phyloP scores from a whole-genome alignment of 2,888 invertebrate genomes.

The Dioctria rufipes region DNA sequence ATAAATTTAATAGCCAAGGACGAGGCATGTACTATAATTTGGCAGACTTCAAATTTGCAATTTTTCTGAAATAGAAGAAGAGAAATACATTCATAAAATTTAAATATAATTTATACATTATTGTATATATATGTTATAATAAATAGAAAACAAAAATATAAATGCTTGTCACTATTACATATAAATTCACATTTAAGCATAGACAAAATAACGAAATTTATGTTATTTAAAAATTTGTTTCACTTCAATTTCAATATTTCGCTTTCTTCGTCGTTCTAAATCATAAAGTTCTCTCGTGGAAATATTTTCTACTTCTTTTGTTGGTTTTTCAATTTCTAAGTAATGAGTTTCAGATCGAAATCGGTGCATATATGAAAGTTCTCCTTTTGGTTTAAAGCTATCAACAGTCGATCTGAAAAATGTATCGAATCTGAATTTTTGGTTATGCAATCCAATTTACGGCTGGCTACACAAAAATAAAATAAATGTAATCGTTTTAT shows the following conservation, averaged over 20 bases:
- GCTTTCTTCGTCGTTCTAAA: conserved; percentile 62
- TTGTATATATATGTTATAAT: background rate
- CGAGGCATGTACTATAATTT: conserved; percentile 10
- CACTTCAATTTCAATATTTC: conserved; percentile 64
- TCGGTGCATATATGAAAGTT: background rate
- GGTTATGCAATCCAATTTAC: background rate
- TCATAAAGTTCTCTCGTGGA: conserved; percentile 32
- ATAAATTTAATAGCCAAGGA: background rate
- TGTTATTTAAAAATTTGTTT: conserved; percentile 61
- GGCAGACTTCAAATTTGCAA: conserved; percentile 13
- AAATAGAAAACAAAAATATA: background rate
- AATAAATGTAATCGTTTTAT: too few relatives aligned
- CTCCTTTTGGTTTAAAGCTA: background rate
- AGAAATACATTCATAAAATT: conserved; percentile 8
- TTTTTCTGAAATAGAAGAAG: conserved; percentile 34
- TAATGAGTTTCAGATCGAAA: background rate
- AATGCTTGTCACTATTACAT: background rate
- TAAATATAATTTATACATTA: conserved; percentile 2
- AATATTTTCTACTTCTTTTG: conserved; percentile 49
- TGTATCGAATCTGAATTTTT: conserved; percentile 4
- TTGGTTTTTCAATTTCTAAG: conserved; percentile 1
- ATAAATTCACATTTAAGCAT: conserved; percentile 1
- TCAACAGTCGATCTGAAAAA: conserved; percentile 28
- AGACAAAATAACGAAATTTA: background rate
- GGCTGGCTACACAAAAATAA: background rate